These are phyloP conservation scores for Eristalis arbustorum DNA, from an alignment of 2,888 invertebrate genomes.

Conservation along the genomic window DNA sequence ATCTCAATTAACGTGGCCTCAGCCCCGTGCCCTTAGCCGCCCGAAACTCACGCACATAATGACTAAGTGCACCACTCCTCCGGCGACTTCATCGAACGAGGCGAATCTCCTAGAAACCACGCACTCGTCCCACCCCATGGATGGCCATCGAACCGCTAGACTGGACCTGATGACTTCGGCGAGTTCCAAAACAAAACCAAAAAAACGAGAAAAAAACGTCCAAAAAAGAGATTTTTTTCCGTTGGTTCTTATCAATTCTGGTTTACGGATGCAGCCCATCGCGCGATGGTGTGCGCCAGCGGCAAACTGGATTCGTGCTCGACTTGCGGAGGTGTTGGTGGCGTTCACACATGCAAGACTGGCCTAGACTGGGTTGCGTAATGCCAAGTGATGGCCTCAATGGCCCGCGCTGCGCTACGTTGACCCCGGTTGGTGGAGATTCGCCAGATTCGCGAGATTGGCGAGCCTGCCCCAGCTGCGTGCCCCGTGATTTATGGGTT, in stretches of 20 bases:
- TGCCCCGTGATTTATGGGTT: not conserved
- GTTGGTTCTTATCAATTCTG: conserved; percentile 27
- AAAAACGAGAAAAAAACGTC: not conserved
- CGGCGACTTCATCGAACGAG: not conserved
- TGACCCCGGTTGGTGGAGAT: conserved; percentile 9
- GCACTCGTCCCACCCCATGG: not conserved
- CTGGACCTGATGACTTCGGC: not conserved
- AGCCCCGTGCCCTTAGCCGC: not conserved
- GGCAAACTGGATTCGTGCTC: conserved; percentile 20
- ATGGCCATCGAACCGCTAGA: not conserved
- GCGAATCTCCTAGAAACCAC: not conserved
- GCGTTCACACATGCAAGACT: not conserved
- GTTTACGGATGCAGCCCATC: conserved; percentile 10
- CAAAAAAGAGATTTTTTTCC: not conserved
- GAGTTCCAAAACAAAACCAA: not conserved
- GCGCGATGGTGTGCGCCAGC: not conserved
- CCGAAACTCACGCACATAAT: not conserved
- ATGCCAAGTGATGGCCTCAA: conserved; percentile 12
- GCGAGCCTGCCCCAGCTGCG: not conserved
- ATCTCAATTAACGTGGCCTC: not conserved
- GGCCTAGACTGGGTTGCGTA: not conserved
- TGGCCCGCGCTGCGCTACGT: not conserved
- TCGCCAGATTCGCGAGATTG: not conserved
- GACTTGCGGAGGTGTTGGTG: conserved; percentile 19
- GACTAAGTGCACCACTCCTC: not conserved